Conservation (phyloP, 1,140 invertebrate species). For the Drosophila persimilis region DNA sequence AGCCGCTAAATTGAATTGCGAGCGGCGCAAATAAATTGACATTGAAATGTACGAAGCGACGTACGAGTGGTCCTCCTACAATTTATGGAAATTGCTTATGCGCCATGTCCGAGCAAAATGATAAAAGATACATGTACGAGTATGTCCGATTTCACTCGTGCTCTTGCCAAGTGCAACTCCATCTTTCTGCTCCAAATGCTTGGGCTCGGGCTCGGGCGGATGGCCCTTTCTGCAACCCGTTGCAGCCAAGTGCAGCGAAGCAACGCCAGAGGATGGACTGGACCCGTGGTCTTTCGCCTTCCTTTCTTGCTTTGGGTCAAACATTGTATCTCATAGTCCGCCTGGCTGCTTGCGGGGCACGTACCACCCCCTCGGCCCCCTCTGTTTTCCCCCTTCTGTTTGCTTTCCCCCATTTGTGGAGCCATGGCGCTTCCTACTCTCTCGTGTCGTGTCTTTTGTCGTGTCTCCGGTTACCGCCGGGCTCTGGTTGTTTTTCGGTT, state of each 20-base stretch:
- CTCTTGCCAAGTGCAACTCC: constrained; percentile 34
- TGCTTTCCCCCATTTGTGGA: constrained; percentile 33
- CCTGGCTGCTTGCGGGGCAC: constrained; percentile 41
- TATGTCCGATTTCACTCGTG: constrained; percentile 34
- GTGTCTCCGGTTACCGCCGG: constrained; percentile 53
- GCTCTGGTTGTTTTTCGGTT: constrained; percentile 14
- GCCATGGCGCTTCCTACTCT: constrained; percentile 45
- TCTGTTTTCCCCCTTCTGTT: constrained; percentile 27
- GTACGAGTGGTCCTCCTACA: constrained; percentile 21
- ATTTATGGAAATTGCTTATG: constrained; percentile 78
- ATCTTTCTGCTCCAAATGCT: constrained; percentile 73
- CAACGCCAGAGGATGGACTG: constrained; percentile 40
- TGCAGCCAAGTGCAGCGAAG: constrained; percentile 72
- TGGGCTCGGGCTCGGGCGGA: constrained; percentile 25
- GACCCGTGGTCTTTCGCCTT: constrained; percentile 12
- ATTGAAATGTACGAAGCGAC: constrained; percentile 37
- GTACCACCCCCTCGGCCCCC: constrained; percentile 10
- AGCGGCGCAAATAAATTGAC: constrained; percentile 73
- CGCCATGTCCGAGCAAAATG: constrained; percentile 31
- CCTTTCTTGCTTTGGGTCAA: constrained; percentile 28
- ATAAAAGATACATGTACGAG: constrained; percentile 4
- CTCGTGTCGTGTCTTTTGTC: constrained; percentile 2
- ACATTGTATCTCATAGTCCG: constrained; percentile 47
- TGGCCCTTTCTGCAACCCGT: constrained; percentile 54
- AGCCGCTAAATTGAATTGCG: constrained; percentile 72